A percentile compares a stretch with the other conserved stretches of the same genome.
These are phyloP conservation scores for Rhineura floridana DNA, from an alignment of 2,113 vertebrate species.

Conservation along the genomic window DNA sequence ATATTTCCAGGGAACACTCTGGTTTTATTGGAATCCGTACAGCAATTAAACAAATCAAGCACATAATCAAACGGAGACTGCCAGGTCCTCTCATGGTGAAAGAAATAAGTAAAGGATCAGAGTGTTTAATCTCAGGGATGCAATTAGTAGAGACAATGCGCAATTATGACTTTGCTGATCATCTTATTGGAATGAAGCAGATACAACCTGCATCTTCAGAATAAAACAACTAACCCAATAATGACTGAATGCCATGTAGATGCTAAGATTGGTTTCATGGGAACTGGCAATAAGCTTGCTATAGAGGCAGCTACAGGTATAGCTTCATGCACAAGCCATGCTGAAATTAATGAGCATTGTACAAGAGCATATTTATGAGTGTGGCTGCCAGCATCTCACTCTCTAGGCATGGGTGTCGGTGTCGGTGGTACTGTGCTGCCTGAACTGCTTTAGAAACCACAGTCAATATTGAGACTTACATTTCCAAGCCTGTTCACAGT, in stretches of 20 bases:
- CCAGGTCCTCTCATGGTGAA: not conserved
- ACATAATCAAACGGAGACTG: not conserved
- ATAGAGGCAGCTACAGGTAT: not conserved
- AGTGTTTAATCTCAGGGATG: not conserved
- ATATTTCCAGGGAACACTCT: not conserved
- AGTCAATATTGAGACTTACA: not conserved
- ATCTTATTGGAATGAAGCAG: not conserved
- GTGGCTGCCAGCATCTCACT: not conserved
- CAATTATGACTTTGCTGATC: constrained; percentile 5
- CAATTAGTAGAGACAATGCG: not conserved
- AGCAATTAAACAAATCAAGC: constrained; percentile 9
- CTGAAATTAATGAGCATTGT: not conserved
- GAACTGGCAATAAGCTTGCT: not conserved
- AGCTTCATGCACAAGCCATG: not conserved
- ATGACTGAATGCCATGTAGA: not conserved
- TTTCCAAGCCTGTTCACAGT: no score
- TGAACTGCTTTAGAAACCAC: not conserved
- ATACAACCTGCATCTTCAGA: not conserved
- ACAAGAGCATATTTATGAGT: not conserved
- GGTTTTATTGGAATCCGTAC: not conserved
- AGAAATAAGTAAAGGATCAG: not conserved
- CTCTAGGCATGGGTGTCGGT: no score
- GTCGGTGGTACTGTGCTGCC: not conserved
- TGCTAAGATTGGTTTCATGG: not conserved
- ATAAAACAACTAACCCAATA: not conserved